Percentiles rank a stretch among this genome's conserved stretches.
Conservation (phyloP, 2,797 vertebrate species). For the Hippopotamyrus pictus region DNA sequence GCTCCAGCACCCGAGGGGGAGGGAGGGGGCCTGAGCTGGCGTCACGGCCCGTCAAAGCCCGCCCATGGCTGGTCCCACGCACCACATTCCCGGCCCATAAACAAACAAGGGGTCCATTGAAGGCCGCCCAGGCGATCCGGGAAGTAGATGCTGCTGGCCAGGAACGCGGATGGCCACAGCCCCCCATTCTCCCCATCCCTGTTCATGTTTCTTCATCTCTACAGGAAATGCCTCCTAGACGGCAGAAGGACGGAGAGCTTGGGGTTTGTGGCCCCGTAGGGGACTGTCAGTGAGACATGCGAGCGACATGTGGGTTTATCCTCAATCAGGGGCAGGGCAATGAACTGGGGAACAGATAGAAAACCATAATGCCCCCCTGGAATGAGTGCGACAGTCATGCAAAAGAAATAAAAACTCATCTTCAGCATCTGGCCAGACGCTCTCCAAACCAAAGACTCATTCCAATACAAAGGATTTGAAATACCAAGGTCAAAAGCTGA, state of each 20-base stretch:
- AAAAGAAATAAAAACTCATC: neutral
- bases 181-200: neutral
- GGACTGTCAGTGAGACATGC: neutral
- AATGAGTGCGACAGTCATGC: neutral
- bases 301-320: neutral
- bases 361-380: neutral
- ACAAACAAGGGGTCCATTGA: conserved; percentile 9
- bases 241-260: neutral
- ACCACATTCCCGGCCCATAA: neutral
- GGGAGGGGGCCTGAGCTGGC: neutral
- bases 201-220: neutral
- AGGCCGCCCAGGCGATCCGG: neutral
- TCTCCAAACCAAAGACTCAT: neutral
- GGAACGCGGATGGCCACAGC: neutral
- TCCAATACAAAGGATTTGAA: neutral
- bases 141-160: neutral
- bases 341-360: neutral
- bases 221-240: conserved; percentile 1
- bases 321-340: neutral
- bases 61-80: neutral
- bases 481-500: neutral
- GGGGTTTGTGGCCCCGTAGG: neutral
- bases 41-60: neutral
- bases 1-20: neutral
- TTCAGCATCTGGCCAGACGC: neutral